Percentiles rank a stretch among this genome's conserved stretches.
Evolutionary conservation across 2,888 invertebrate species (phyloP).

Genomic region (Willowsia nigromaculata): DNA sequence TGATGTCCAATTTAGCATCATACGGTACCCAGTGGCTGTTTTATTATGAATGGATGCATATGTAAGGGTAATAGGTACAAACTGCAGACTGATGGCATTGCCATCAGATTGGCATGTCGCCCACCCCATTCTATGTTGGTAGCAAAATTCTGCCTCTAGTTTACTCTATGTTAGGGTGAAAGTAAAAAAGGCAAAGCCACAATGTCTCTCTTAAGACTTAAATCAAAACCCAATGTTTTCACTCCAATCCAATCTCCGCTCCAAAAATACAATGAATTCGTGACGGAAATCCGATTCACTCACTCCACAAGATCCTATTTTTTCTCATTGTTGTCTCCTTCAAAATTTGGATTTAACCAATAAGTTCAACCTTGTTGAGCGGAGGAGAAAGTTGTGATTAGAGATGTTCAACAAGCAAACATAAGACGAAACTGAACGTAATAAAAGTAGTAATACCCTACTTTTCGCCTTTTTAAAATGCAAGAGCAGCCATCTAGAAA

Average conservation of each 20-base stretch:
- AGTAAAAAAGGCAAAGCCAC: background rate
- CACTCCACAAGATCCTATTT: conserved; percentile 13
- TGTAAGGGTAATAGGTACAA: no score
- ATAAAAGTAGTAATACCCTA: conserved; percentile 6
- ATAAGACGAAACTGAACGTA: background rate
- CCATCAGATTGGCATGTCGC: background rate
- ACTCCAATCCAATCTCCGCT: conserved; percentile 54
- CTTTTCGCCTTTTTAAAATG: conserved; percentile 60
- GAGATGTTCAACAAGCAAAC: conserved; percentile 38
- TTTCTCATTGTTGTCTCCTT: background rate
- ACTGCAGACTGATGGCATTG: background rate
- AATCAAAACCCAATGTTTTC: background rate
- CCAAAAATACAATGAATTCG: conserved; percentile 12
- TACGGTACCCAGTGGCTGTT: no score
- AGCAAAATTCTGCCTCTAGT: background rate
- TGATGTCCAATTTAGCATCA: no score
- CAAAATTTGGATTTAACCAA: conserved; percentile 28
- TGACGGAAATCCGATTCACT: conserved; percentile 65
- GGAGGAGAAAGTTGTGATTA: conserved; percentile 66
- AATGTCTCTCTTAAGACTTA: conserved; percentile 45
- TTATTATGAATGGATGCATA: no score
- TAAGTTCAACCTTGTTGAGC: conserved; percentile 46
- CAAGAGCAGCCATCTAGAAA: conserved; percentile 54
- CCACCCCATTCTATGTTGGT: background rate
- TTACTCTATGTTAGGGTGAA: background rate